A percentile compares a stretch with the other conserved stretches of the same genome.
phyloP scores from a whole-genome alignment of 2,888 invertebrate genomes.

The Therioaphis trifolii region DNA sequence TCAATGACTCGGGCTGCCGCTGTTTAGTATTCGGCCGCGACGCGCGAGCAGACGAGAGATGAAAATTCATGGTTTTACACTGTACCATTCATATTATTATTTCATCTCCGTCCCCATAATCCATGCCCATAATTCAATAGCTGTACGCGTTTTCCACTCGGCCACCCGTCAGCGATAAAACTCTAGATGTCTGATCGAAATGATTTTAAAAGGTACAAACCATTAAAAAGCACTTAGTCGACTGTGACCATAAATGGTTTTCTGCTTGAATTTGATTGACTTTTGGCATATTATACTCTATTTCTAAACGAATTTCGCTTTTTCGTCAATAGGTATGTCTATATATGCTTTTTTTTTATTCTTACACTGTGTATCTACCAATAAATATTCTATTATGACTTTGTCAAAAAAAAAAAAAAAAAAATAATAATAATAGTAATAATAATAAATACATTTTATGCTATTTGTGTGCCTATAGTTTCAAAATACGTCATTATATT shows the following conservation, averaged over 20 bases:
- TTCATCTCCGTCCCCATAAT: background rate
- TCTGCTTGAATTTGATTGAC: constrained; percentile 9
- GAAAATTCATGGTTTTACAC: constrained; percentile 21
- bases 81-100: background rate
- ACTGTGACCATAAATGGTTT: constrained; percentile 13
- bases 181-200: background rate
- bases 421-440: too few species aligned
- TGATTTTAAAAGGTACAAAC: background rate
- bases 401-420: too few species aligned
- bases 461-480: too few species aligned
- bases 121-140: background rate
- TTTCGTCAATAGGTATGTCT: too few species aligned
- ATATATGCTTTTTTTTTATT: too few species aligned
- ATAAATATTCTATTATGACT: background rate
- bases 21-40: background rate
- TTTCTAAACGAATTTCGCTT: background rate
- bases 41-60: background rate
- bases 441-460: too few species aligned
- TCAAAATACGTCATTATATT: too few species aligned
- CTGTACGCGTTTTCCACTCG: background rate
- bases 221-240: constrained; percentile 26
- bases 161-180: background rate
- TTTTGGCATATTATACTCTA: background rate
- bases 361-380: too few species aligned
- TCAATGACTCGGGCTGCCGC: background rate